Conservation (phyloP, 2,113 vertebrate species). For the Daphoenositta chrysoptera region DNA sequence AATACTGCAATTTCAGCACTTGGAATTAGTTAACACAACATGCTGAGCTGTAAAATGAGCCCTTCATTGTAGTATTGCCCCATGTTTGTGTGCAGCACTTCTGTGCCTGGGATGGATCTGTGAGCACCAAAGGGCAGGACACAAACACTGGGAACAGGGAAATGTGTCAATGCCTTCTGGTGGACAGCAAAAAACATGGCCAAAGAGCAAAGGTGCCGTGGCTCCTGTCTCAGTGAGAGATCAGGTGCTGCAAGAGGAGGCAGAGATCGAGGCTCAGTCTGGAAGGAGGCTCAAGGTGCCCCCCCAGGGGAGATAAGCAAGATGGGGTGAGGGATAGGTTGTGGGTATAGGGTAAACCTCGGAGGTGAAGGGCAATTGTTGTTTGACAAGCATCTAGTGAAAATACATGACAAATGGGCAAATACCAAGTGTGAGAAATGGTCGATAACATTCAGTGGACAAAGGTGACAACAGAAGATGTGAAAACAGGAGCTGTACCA, state of each 20-base stretch:
- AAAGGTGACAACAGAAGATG: background rate
- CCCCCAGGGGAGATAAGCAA: background rate
- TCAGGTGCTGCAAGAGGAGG: background rate
- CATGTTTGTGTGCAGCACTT: background rate
- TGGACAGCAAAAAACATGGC: background rate
- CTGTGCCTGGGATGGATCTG: background rate
- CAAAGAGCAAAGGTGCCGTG: fast-evolving
- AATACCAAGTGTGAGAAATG: background rate
- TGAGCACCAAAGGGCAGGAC: background rate
- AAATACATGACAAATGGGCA: background rate
- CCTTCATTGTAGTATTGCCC: too few species aligned
- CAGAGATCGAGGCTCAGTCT: background rate
- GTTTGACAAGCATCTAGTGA: background rate
- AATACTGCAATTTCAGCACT: background rate
- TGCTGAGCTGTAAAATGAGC: background rate
- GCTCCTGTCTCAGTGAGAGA: background rate
- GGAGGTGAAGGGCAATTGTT: background rate
- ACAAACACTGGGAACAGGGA: background rate
- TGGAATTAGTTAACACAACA: background rate
- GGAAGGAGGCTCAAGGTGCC: background rate
- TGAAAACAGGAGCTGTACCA: background rate
- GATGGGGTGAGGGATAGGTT: too few species aligned
- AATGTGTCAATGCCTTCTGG: background rate
- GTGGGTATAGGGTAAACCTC: background rate
- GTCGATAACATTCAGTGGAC: background rate